Percentiles rank a stretch among this genome's conserved stretches.
Evolutionary conservation across 1,140 invertebrate genomes (phyloP).

Genomic region (Campoletis sonorensis): DNA sequence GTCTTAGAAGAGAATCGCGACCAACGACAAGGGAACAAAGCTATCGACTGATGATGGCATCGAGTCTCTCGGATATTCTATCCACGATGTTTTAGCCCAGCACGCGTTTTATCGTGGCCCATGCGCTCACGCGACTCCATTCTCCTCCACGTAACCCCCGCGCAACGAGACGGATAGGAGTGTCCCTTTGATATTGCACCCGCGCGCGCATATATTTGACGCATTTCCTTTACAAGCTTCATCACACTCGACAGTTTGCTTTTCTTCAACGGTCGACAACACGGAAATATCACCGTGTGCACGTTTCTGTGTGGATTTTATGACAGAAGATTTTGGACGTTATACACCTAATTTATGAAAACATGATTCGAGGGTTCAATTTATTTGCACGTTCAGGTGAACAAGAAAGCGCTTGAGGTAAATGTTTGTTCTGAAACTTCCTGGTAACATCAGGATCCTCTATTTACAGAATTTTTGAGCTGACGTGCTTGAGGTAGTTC

Average conservation of each 20-base stretch:
- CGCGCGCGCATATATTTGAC: conserved; percentile 21
- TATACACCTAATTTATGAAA: not conserved
- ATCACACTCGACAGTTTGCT: not conserved
- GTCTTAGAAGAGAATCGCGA: not conserved
- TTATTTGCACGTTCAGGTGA: too few relatives aligned
- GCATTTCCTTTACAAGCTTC: not conserved
- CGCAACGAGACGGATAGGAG: conserved; percentile 10
- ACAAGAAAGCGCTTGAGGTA: too few relatives aligned
- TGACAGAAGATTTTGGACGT: too few relatives aligned
- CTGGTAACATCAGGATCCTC: too few relatives aligned
- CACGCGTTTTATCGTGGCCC: conserved; percentile 30
- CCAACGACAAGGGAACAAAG: conserved; percentile 31
- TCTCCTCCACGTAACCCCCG: conserved; percentile 15
- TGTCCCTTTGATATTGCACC: conserved; percentile 5
- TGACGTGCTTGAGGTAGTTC: too few relatives aligned
- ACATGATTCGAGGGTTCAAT: not conserved
- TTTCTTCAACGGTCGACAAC: not conserved
- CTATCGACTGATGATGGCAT: conserved; percentile 39
- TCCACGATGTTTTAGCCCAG: conserved; percentile 21
- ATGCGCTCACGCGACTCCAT: conserved; percentile 25
- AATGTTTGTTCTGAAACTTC: too few relatives aligned
- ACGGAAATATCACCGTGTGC: not conserved
- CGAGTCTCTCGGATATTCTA: conserved; percentile 33
- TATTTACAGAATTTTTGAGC: too few relatives aligned
- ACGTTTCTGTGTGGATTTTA: not conserved